Base-by-base conservation (phyloP, 2,113 vertebrate genomes). In the Hydropotes inermis region DNA sequence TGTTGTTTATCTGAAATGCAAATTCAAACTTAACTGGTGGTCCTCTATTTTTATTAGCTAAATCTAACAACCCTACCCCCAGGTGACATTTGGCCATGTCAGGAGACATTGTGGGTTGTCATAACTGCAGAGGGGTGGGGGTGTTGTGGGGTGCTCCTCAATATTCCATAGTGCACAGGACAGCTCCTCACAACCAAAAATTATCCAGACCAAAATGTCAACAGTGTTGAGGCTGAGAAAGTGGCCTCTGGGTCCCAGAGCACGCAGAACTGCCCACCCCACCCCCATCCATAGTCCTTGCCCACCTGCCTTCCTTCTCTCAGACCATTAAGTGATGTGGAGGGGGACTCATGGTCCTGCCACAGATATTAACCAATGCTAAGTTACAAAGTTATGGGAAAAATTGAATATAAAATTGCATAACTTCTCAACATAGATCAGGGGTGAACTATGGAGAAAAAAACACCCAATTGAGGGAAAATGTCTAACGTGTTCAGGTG, bases 1-100 rank as follows among this genome's bases (percentile, higher is more conserved):
- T 70, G 33, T 33, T 60, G 5, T 52, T 94, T 76, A 54, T 55
- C n/a, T 76, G 84, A 92, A 91, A 92, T 55, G 33, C 61, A 76
- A 25, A 86, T 52, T 95, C 83, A 88, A 36, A 89, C 57, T 93
- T 85, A 58, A 28, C 57, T 10, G 17, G 70, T 2, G 2, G 10
- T 5, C 27, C 39, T 92, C 28, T 81, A 13, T 60, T 58, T 67
- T 76, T 36, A 28, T 47, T n/a, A 84, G 47, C 23, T 57, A n/a
- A 58, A 43, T 89, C 52, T 81, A 30, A 45, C 19, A 52, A 15
- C 43, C 7, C 1, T 70, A 5, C 6, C 27, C 12, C n/a, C 50
- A 30, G 17, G 64, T 25, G 67, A 88, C 55, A 47, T 54, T 58
- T 43, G n/a, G 70, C 50, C 27, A 54, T 36, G 67, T 43, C 50